Percentiles rank a stretch among this genome's conserved stretches.
These are phyloP conservation scores for Callipepla squamata DNA, from an alignment of 2,113 vertebrate species.

Conservation along the genomic window DNA sequence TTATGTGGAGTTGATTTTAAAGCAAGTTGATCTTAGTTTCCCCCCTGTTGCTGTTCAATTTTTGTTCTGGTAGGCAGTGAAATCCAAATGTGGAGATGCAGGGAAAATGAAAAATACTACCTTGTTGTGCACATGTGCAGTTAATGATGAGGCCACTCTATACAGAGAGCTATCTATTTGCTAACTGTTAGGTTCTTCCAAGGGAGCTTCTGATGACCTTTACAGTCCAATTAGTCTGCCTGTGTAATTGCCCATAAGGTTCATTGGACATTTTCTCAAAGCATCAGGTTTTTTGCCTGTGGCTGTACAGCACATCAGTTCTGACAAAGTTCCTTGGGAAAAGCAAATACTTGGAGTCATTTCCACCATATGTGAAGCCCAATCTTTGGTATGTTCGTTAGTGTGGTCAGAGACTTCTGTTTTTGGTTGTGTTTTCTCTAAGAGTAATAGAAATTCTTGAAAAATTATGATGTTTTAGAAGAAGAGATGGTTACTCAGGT, in stretches of 20 bases:
- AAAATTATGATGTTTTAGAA: neutral
- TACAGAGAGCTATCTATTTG: neutral
- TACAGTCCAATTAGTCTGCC: neutral
- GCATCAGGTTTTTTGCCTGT: neutral
- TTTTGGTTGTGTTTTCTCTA: neutral
- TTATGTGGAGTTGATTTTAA: neutral
- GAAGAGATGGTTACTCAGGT: too few relatives aligned
- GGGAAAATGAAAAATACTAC: neutral
- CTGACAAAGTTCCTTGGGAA: neutral
- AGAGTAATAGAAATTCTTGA: neutral
- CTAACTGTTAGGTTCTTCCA: neutral
- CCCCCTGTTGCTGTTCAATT: neutral
- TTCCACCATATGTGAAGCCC: neutral
- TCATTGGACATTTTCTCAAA: constrained; percentile 5
- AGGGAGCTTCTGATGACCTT: neutral
- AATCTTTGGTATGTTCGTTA: neutral
- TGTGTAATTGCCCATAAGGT: neutral
- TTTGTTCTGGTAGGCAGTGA: neutral
- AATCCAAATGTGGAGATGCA: neutral
- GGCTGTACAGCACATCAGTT: neutral
- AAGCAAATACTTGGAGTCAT: neutral
- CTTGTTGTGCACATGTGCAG: neutral
- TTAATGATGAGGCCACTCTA: neutral
- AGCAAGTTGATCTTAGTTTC: neutral
- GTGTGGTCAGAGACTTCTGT: neutral